Base-by-base conservation (phyloP, 2,113 vertebrate genomes). In the Cyrtonyx montezumae region DNA sequence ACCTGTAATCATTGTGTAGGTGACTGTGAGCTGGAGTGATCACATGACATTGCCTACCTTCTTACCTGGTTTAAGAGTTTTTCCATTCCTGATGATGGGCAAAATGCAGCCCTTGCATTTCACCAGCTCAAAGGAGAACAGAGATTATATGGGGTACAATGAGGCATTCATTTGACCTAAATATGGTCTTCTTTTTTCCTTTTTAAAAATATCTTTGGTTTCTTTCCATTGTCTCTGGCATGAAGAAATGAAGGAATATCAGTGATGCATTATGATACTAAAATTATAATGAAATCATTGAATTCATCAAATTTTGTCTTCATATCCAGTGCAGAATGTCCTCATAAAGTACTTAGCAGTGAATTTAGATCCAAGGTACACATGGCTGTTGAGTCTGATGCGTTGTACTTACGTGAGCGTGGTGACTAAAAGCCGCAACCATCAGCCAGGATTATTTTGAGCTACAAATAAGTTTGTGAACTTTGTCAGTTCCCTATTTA, bases 201-300 rank as follows among this genome's bases (percentile, higher is more conserved):
- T 23, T 62, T 5, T 2, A 17, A 19, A 76, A 43, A 48, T 82
- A 90, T 71, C 87, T 91, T 84, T 87, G 61, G 36, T 55, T 84
- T 77, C 63, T 84, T 79, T 93, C 74, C 40, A 79, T 75, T 91
- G 87, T 46, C 56, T 25, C 40, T 91, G 43, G 37, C 25, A 74
- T 82, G 61, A 51, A 13, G 3, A 65, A 73, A 59, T 59, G 58
- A 46, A 79, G 87, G 53, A 76, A 76, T 28, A 82, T 73, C 40
- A 84, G n/a, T n/a, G 59, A 70, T 82, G 43, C 23, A 34, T 61
- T 68, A n/a, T 20, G 34, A 77, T 70, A 70, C 12, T 88, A 56
- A 95, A 96, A 91, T 89, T 91, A 70, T 73, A 87, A 79, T 74
- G 32, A 49, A 89, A 86, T 84, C 4, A 3, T 83, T 34, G 25